Conservation (phyloP, 2,113 vertebrate species). For the Nycticebus coucang region DNA sequence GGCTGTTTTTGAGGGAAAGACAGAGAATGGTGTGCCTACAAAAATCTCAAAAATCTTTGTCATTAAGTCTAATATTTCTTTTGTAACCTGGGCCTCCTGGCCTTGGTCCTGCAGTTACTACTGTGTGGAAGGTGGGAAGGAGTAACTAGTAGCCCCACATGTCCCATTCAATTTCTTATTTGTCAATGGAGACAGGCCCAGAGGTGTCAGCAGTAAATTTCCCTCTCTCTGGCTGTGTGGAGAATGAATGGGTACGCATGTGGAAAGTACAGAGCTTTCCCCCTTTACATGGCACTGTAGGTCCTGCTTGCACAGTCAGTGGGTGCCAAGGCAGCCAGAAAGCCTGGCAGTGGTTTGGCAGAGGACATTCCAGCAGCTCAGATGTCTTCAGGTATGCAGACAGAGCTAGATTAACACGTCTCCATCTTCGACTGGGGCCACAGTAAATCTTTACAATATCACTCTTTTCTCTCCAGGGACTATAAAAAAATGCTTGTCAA, state of each 20-base stretch:
- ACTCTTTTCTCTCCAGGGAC: slow-evolving; percentile 3
- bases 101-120: neutral
- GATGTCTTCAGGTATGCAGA: slow-evolving; percentile 23
- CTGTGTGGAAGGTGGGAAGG: accelerated
- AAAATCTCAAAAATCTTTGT: neutral
- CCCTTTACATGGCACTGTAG: neutral
- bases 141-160: neutral
- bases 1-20: neutral
- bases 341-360: neutral
- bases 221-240: neutral
- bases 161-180: slow-evolving; percentile 23
- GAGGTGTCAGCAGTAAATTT: slow-evolving; percentile 16
- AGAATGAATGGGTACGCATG: neutral
- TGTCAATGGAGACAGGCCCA: neutral
- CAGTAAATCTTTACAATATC: neutral
- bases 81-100: neutral
- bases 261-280: neutral
- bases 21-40: neutral
- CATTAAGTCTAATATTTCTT: neutral
- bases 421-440: neutral
- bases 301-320: neutral
- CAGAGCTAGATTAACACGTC: neutral
- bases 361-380: neutral
- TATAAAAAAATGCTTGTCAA: neutral
- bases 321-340: neutral